Evolutionary conservation across 2,797 vertebrate species (phyloP).

Genomic region (Okamejei kenojei): DNA sequence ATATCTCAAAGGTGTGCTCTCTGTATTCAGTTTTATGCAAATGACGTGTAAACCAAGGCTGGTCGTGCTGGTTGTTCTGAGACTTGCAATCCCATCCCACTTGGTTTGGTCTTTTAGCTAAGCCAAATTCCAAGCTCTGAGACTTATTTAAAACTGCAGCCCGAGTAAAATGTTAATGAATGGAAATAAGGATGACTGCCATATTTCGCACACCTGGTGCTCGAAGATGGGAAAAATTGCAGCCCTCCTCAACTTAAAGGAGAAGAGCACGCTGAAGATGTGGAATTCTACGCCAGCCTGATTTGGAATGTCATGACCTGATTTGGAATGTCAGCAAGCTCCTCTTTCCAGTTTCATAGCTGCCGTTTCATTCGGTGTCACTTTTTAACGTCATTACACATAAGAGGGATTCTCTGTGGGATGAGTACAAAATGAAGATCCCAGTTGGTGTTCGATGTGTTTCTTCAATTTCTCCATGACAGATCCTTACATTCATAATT

Average conservation of each 20-base stretch:
- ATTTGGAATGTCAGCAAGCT: not conserved
- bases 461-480: not conserved
- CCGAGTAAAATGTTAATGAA: not conserved
- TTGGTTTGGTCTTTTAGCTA: not conserved
- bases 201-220: not conserved
- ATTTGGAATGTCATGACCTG: not conserved
- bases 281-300: not conserved
- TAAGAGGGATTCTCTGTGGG: too few species aligned
- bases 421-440: not conserved
- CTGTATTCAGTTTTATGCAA: not conserved
- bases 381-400: not conserved
- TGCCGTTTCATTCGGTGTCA: not conserved
- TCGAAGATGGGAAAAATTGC: not conserved
- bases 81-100: not conserved
- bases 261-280: not conserved
- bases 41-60: too few species aligned
- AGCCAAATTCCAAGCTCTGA: not conserved
- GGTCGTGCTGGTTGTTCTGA: not conserved
- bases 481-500: not conserved
- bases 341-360: not conserved
- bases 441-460: not conserved
- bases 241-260: too few species aligned
- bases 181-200: not conserved
- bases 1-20: not conserved
- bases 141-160: not conserved